A percentile compares a stretch with the other conserved stretches of the same genome.
phyloP scores from a whole-genome alignment of 2,113 vertebrate species.

The Hirundichthys speculiger region DNA sequence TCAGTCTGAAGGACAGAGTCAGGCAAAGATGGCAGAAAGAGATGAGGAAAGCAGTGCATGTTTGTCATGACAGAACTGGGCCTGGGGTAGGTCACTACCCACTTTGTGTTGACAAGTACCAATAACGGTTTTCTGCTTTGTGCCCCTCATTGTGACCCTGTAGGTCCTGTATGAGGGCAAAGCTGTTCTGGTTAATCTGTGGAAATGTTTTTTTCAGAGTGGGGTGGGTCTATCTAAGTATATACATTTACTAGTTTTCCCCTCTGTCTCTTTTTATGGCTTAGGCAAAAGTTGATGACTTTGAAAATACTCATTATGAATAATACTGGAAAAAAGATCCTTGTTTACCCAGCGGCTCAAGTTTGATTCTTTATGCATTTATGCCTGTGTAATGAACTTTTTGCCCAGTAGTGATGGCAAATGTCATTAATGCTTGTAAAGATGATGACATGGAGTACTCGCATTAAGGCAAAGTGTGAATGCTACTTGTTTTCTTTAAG shows the following conservation, averaged over 20 bases:
- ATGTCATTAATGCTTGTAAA: conserved; percentile 70
- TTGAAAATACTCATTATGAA: conserved; percentile 60
- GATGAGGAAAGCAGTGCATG: neutral
- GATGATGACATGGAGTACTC: conserved; percentile 62
- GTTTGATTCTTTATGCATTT: conserved; percentile 58
- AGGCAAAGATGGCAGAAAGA: conserved; percentile 26
- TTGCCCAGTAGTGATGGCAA: conserved; percentile 65
- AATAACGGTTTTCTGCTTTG: conserved; percentile 17
- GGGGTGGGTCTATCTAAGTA: conserved; percentile 4
- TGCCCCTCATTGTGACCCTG: neutral
- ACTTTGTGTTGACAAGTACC: conserved; percentile 14
- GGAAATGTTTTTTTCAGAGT: too few species aligned
- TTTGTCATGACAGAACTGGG: conserved; percentile 19
- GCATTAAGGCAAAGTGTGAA: conserved; percentile 63
- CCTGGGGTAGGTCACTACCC: neutral
- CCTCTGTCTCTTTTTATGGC: conserved; percentile 21
- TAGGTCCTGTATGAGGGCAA: conserved; percentile 15
- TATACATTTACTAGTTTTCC: neutral
- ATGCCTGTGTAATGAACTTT: conserved; percentile 66
- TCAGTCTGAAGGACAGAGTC: conserved; percentile 66
- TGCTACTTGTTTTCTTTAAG: conserved; percentile 63
- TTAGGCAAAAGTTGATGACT: conserved; percentile 38
- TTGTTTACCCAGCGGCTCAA: conserved; percentile 60
- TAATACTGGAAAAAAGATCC: conserved; percentile 43
- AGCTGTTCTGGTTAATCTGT: conserved; percentile 5